Percentiles rank a stretch among this genome's conserved stretches.
phyloP scores from a whole-genome alignment of 2,797 vertebrate genomes.

The Rousettus madagascariensis region DNA sequence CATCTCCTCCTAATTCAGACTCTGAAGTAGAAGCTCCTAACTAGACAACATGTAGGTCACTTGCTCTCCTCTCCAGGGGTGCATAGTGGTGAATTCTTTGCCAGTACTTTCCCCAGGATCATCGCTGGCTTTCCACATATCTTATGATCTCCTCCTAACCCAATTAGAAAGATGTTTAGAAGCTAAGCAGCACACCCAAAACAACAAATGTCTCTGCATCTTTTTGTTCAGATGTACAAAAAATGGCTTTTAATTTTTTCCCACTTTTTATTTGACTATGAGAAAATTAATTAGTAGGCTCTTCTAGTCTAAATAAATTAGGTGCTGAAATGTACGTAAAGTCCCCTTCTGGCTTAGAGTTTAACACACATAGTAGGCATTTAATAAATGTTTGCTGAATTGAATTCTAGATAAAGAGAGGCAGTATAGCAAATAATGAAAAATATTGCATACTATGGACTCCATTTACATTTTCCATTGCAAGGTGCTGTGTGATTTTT shows the following conservation, averaged over 20 bases:
- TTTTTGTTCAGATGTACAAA: not conserved
- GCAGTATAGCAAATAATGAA: not conserved
- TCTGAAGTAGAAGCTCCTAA: not conserved
- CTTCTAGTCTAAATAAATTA: not conserved
- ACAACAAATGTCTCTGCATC: not conserved
- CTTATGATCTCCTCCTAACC: not conserved
- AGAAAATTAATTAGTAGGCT: not conserved
- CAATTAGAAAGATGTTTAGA: not conserved
- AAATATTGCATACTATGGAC: not conserved
- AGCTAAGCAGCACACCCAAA: not conserved
- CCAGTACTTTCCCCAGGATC: not conserved
- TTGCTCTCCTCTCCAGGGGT: not conserved
- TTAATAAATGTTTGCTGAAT: not conserved
- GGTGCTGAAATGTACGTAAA: not conserved
- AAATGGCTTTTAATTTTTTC: not conserved
- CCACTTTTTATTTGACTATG: not conserved
- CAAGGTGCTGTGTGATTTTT: not conserved
- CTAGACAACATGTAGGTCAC: not conserved
- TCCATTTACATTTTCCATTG: not conserved
- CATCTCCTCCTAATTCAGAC: not conserved
- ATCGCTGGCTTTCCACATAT: not conserved
- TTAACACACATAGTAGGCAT: not conserved
- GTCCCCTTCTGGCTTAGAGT: not conserved
- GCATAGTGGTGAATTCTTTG: not conserved
- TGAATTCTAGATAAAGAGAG: not conserved